Conservation (phyloP, 2,888 invertebrate genomes). For the Embidobia sp. region DNA sequence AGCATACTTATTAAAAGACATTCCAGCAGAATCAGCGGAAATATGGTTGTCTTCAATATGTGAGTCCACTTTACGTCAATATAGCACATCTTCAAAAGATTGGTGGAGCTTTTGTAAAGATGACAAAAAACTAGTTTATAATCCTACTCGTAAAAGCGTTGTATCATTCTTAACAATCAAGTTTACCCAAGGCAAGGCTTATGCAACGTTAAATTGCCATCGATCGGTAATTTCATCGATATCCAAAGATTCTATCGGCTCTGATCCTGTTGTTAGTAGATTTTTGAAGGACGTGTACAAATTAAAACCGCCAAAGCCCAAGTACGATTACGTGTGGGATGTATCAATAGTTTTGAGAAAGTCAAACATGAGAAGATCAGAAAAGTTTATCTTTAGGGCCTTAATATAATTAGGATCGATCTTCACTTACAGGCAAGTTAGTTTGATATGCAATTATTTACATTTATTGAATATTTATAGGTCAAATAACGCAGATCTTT, state of each 20-base stretch:
- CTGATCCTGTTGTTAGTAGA: constrained; percentile 1
- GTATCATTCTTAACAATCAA: constrained; percentile 38
- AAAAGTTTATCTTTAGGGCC: not conserved
- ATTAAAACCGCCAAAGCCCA: constrained; percentile 1
- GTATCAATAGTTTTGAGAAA: constrained; percentile 5
- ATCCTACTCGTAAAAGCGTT: not conserved
- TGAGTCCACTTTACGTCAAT: constrained; percentile 63
- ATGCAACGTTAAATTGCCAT: constrained; percentile 53
- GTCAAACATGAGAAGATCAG: not conserved
- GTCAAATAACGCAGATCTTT: no score
- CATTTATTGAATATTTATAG: no score
- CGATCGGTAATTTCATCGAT: constrained; percentile 57
- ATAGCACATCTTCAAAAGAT: constrained; percentile 55
- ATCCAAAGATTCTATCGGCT: not conserved
- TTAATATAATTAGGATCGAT: not conserved
- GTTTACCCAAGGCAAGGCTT: no score
- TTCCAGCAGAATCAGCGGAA: constrained; percentile 32
- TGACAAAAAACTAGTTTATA: constrained; percentile 8
- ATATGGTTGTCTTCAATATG: constrained; percentile 63
- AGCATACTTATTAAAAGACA: constrained; percentile 17
- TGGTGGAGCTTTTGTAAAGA: constrained; percentile 66
- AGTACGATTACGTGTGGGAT: constrained; percentile 11
- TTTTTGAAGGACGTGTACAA: constrained; percentile 26
- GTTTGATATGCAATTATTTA: no score
- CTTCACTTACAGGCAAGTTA: no score